phyloP scores from a whole-genome alignment of 2,113 vertebrate genomes.

The Pelusios castaneus region DNA sequence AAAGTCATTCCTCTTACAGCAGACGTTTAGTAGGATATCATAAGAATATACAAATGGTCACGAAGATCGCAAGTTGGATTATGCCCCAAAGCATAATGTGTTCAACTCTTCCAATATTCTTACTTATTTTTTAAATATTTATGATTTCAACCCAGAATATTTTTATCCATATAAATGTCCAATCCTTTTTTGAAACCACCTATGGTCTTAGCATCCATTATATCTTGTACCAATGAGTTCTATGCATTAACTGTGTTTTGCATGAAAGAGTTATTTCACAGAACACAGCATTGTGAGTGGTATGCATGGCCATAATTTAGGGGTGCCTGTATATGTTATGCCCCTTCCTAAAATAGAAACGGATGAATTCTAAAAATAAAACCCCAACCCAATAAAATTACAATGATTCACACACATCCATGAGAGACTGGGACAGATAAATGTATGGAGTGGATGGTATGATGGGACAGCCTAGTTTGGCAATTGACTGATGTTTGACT shows the following conservation, averaged over 20 bases:
- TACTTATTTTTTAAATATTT: constrained; percentile 64
- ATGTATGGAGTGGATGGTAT: no score
- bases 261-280: constrained; percentile 31
- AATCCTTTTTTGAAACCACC: not conserved
- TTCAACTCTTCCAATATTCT: constrained; percentile 58
- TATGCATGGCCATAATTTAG: not conserved
- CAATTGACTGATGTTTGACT: no score
- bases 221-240: constrained; percentile 58
- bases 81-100: constrained; percentile 33
- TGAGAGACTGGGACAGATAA: not conserved
- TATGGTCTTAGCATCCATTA: not conserved
- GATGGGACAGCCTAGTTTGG: no score
- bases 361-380: constrained; percentile 19
- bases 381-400: constrained; percentile 1
- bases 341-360: not conserved
- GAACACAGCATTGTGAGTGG: not conserved
- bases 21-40: not conserved
- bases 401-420: not conserved
- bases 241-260: constrained; percentile 57
- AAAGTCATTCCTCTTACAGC: not conserved
- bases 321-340: not conserved
- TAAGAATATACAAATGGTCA: constrained; percentile 54
- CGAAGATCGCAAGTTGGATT: constrained; percentile 31
- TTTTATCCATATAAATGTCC: constrained; percentile 63
- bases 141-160: constrained; percentile 48